A percentile compares a stretch with the other conserved stretches of the same genome.
phyloP scores from a whole-genome alignment of 2,113 vertebrate genomes.

The Albula glossodonta region DNA sequence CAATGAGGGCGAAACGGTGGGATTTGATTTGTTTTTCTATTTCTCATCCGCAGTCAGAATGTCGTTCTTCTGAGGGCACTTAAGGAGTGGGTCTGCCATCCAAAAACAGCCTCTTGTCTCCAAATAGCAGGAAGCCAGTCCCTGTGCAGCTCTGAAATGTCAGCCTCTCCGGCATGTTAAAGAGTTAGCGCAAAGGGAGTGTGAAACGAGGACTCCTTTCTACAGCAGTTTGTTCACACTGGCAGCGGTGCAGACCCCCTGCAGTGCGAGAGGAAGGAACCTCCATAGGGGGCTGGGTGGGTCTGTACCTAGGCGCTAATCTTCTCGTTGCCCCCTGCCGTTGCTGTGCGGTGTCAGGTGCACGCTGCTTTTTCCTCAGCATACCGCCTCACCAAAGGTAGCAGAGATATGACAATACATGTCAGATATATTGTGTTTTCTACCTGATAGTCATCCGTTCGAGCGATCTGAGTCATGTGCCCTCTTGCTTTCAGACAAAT shows the following conservation, averaged over 20 bases:
- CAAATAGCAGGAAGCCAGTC: background rate
- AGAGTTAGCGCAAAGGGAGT: background rate
- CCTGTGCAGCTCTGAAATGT: background rate
- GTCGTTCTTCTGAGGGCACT: background rate
- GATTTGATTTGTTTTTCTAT: too few relatives aligned
- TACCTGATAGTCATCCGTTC: background rate
- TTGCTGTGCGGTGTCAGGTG: background rate
- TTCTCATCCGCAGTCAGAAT: background rate
- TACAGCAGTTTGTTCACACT: background rate
- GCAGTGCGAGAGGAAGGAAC: background rate
- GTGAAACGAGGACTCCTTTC: background rate
- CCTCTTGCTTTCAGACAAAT: background rate
- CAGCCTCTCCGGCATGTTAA: background rate
- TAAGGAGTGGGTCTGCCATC: too few relatives aligned
- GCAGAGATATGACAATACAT: too few relatives aligned
- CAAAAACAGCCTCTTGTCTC: too few relatives aligned
- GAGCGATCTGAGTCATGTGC: background rate
- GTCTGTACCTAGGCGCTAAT: background rate
- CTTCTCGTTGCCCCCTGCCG: background rate
- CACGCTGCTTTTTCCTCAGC: background rate
- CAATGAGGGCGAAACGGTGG: background rate
- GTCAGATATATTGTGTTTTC: background rate
- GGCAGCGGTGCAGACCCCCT: background rate
- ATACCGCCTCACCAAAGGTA: too few relatives aligned
- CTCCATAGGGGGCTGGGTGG: background rate